These are phyloP conservation scores for Crotalus tigris DNA, from an alignment of 2,113 vertebrate species.

Conservation along the genomic window DNA sequence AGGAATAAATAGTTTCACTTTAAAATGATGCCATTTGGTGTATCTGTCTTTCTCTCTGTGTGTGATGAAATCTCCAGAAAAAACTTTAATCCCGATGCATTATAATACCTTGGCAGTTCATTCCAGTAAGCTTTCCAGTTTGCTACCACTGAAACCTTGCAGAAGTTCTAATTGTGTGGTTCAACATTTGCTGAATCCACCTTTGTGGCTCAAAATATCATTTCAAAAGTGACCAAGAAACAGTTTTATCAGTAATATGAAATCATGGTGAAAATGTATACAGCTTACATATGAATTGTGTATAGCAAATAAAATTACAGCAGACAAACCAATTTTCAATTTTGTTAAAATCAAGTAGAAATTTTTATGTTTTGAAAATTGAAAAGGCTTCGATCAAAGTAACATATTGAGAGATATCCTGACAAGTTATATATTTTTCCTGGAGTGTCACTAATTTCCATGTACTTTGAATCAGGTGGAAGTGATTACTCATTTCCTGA, in stretches of 20 bases:
- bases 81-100: conserved; percentile 16
- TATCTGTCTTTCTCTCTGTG: neutral
- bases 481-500: neutral
- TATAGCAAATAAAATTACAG: neutral
- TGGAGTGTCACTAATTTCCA: neutral
- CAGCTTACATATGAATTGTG: neutral
- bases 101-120: conserved; percentile 21
- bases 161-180: neutral
- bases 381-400: neutral
- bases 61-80: conserved; percentile 39
- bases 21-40: conserved; percentile 29
- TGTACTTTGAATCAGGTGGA: too few relatives aligned
- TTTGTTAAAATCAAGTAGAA: neutral
- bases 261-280: neutral
- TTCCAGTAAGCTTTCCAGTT: neutral
- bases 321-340: neutral
- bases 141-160: conserved; percentile 6
- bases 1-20: neutral
- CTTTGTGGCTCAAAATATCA: neutral
- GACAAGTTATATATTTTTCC: neutral
- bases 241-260: neutral
- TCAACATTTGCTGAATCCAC: neutral
- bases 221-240: neutral
- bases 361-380: neutral
- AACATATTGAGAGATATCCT: neutral